A percentile compares a stretch with the other conserved stretches of the same genome.
These are phyloP conservation scores for Carpatolechia fugitivella DNA, from an alignment of 2,888 invertebrate species.

Conservation along the genomic window DNA sequence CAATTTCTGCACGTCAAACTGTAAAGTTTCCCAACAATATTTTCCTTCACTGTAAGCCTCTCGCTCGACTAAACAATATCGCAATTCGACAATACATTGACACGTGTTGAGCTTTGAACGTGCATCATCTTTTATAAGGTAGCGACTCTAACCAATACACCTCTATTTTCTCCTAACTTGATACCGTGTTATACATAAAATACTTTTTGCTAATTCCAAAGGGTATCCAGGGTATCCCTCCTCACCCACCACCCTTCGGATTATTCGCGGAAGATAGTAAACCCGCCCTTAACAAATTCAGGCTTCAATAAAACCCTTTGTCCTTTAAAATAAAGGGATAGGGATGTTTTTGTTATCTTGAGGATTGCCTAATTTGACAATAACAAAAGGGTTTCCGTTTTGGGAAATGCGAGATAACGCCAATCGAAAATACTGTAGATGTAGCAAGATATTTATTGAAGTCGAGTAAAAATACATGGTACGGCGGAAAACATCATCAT, in stretches of 20 bases:
- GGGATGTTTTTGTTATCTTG: conserved; percentile 77
- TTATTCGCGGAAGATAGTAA: conserved; percentile 73
- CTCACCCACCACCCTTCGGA: conserved; percentile 44
- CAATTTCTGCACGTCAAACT: too few species aligned
- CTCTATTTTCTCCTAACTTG: background rate
- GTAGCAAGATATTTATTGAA: conserved; percentile 27
- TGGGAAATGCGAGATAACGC: conserved; percentile 51
- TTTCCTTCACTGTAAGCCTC: too few species aligned
- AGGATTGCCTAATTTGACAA: conserved; percentile 79
- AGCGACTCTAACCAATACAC: background rate
- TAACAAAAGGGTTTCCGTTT: conserved; percentile 73
- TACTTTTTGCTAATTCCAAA: background rate
- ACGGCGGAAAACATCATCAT: too few species aligned
- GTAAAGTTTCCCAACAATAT: too few species aligned
- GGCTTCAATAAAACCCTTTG: conserved; percentile 74
- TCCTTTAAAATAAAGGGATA: conserved; percentile 62
- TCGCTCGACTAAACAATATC: too few species aligned
- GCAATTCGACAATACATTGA: background rate
- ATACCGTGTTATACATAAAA: background rate
- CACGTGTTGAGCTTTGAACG: background rate
- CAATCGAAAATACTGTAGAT: background rate
- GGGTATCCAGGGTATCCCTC: conserved; percentile 8
- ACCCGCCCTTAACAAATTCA: conserved; percentile 71
- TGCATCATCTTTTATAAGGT: background rate
- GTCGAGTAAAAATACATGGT: background rate